phyloP scores from a whole-genome alignment of 2,113 vertebrate species.

The Drymodes brunneopygia region DNA sequence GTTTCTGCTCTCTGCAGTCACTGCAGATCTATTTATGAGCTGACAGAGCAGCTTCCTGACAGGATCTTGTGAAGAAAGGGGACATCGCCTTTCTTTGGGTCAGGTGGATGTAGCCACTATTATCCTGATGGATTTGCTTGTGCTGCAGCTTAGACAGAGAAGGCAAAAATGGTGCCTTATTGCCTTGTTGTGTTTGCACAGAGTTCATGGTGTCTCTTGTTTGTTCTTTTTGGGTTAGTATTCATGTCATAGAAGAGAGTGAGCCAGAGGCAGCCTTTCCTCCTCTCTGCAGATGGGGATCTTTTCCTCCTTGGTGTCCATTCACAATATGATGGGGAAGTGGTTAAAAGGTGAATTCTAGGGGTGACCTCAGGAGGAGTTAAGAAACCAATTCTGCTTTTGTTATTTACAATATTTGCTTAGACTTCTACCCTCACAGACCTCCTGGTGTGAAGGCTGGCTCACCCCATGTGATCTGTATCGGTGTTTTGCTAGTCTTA shows the following conservation, averaged over 20 bases:
- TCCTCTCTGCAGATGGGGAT: background rate
- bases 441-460: background rate
- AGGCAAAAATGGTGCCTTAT: background rate
- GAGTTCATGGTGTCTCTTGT: background rate
- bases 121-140: background rate
- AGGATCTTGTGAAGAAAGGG: background rate
- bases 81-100: background rate
- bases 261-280: background rate
- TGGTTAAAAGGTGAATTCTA: background rate
- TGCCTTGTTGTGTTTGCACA: background rate
- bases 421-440: background rate
- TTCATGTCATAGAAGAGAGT: rapidly evolving
- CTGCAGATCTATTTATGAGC: background rate
- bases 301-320: background rate
- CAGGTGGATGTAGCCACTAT: background rate
- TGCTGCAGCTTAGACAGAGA: background rate
- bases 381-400: background rate
- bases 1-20: background rate
- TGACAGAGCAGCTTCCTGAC: background rate
- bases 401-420: background rate
- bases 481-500: background rate
- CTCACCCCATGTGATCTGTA: background rate
- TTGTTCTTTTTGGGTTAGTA: background rate
- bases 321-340: background rate
- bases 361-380: background rate